These are phyloP conservation scores for Cataglyphis livida DNA, from an alignment of 2,888 invertebrate species.

Conservation along the genomic window DNA sequence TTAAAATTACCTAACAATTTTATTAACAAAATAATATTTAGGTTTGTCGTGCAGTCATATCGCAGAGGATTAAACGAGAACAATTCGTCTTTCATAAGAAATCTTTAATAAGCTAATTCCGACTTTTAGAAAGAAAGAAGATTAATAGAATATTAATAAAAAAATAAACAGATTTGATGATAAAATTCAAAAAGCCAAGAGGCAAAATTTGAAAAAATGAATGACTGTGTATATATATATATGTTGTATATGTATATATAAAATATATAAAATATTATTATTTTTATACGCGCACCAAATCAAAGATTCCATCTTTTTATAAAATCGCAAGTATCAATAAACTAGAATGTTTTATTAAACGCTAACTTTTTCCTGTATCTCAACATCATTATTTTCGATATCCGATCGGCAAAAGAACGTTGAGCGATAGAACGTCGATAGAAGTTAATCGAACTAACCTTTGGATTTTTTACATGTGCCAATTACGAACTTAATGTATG, in stretches of 20 bases:
- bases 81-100: background rate
- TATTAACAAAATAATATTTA: background rate
- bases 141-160: background rate
- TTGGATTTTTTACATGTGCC: slow-evolving; percentile 15
- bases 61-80: background rate
- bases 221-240: background rate
- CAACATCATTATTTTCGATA: slow-evolving; percentile 23
- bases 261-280: background rate
- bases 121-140: background rate
- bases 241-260: background rate
- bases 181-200: background rate
- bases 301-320: background rate
- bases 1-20: slow-evolving; percentile 1
- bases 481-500: slow-evolving; percentile 24
- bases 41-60: background rate
- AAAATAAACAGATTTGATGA: background rate
- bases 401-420: background rate
- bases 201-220: background rate
- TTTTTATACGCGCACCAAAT: background rate
- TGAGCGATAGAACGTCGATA: background rate
- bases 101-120: background rate
- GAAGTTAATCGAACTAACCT: slow-evolving; percentile 32
- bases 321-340: slow-evolving; percentile 17
- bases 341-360: slow-evolving; percentile 12
- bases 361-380: background rate